Conservation (phyloP, 2,113 vertebrate genomes). For the Dromiciops gliroides region DNA sequence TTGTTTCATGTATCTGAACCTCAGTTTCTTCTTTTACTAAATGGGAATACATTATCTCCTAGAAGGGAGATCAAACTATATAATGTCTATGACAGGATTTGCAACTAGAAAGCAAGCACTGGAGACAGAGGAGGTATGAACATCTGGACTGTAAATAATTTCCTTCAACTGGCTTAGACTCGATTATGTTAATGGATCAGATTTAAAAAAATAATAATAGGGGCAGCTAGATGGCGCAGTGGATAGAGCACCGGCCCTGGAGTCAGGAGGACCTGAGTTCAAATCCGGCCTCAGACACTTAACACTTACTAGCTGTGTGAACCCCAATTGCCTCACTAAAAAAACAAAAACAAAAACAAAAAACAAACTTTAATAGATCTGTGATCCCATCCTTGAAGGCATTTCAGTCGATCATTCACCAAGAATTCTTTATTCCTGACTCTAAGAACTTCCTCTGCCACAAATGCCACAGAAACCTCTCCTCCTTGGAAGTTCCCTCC, state of each 20-base stretch:
- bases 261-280: no score
- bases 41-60: not conserved
- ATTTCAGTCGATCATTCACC: not conserved
- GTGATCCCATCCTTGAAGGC: not conserved
- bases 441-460: not conserved
- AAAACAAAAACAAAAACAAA: no score
- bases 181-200: not conserved
- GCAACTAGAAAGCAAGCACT: not conserved
- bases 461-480: not conserved
- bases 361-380: not conserved
- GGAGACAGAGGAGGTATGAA: not conserved
- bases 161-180: not conserved
- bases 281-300: no score
- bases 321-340: no score
- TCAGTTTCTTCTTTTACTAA: not conserved
- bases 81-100: not conserved
- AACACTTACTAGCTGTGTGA: no score
- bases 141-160: not conserved
- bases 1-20: not conserved
- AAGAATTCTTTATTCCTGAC: not conserved
- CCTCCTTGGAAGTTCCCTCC: not conserved
- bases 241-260: no score
- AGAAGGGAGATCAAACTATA: not conserved
- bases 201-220: not conserved
- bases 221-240: no score